These are phyloP conservation scores for Ormyrus labotus DNA, from an alignment of 2,888 invertebrate species.

Conservation along the genomic window DNA sequence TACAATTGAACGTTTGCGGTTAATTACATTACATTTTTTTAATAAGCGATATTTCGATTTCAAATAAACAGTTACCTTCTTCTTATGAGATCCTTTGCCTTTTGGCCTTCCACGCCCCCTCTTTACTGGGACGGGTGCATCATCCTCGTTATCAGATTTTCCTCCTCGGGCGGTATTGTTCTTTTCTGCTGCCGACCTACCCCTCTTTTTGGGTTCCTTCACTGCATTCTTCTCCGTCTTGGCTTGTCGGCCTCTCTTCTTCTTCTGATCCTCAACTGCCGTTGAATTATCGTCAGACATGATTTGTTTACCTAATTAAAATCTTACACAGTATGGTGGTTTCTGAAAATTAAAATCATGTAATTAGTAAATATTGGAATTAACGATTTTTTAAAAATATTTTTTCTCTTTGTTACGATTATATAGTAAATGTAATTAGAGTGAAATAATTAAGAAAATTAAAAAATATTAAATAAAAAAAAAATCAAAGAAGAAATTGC, in stretches of 20 bases:
- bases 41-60: neutral
- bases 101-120: conserved; percentile 74
- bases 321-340: conserved; percentile 40
- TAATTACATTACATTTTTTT: neutral
- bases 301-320: conserved; percentile 37
- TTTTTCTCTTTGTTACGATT: neutral
- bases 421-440: no score
- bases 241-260: conserved; percentile 73
- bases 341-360: neutral
- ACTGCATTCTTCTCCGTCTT: conserved; percentile 68
- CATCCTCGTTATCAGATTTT: conserved; percentile 73
- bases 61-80: conserved; percentile 66
- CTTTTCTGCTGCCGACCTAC: conserved; percentile 70
- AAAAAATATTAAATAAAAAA: neutral
- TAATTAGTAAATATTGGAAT: neutral
- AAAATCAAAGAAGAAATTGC: neutral
- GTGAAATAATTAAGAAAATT: neutral
- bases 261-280: conserved; percentile 74
- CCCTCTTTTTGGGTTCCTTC: conserved; percentile 73
- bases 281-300: conserved; percentile 75
- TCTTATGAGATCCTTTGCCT: conserved; percentile 69
- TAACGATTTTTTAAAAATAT: neutral
- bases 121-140: conserved; percentile 71
- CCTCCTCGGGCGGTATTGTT: conserved; percentile 68
- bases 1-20: conserved; percentile 51